Evolutionary conservation across 2,113 vertebrate genomes (phyloP), one percentile per base, ranked within the genome.

Genomic region (Hystrix cristata): DNA sequence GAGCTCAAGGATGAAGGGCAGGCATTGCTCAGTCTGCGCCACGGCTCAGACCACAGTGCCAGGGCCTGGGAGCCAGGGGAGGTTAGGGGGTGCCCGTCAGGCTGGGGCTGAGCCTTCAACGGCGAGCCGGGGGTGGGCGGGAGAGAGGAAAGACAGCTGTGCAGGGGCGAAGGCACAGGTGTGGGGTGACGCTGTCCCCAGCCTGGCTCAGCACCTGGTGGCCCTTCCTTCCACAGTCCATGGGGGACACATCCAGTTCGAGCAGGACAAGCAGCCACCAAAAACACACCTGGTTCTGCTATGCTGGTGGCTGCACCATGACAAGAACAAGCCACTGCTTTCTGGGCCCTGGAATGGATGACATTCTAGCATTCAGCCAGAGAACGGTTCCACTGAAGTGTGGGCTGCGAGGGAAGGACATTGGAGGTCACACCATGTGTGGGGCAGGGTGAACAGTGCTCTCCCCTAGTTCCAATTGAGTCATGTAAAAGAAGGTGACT

Each of bases 41-140:
- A 4, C 0, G 1, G 59, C 23, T 6, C 11, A 0, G 0, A 0
- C 81, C 25, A 14, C n/a, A 12, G 4, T 5, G n/a, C 12, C 16
- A 31, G 27, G 16, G 29, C 3, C 27, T 31, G 0, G 14, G 71
- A 5, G 43, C 65, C 57, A 43, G 60, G 9, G 23, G 34, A 31
- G 25, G 57, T 4, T 0, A 0, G 5, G 29, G 21, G 2, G 3
- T 18, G 29, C 2, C 0, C 2, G 8, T 19, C 57, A 43, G 79
- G 53, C 69, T 6, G 3, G 51, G 31, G 34, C 71, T 21, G 57
- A 23, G 25, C 55, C 88, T 80, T 19, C 18, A 27, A 51, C 0
- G 5, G 51, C 25, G 9, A 34, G 43, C 0, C n/a, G 34, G 14
- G 5, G 19, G 6, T 1, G 14, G 34, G 43, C 6, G 12, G 72